These are phyloP conservation scores for Caprella mutica DNA, from an alignment of 2,888 invertebrate genomes.

Conservation along the genomic window DNA sequence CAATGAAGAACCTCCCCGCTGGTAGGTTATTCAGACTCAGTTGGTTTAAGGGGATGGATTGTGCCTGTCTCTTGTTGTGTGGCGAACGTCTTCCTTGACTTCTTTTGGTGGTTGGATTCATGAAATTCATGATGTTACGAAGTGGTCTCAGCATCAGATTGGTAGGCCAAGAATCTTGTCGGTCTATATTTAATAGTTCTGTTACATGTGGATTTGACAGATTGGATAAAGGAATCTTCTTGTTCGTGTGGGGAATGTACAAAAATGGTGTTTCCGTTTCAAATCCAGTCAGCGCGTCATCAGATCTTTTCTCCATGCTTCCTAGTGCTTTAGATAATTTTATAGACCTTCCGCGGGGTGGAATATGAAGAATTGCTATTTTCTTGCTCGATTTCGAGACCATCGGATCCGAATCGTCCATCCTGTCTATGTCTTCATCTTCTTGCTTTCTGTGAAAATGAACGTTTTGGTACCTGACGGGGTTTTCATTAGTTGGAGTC, in stretches of 20 bases:
- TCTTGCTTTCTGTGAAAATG: no score
- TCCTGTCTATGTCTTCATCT: no score
- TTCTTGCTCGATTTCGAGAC: no score
- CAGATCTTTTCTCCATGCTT: no score
- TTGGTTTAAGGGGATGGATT: background rate
- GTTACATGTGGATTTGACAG: constrained; percentile 1
- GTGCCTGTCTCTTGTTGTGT: background rate
- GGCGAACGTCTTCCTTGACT: no score
- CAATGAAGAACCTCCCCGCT: constrained; percentile 8
- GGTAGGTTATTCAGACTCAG: background rate
- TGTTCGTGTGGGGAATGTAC: constrained; percentile 4
- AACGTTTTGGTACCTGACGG: no score
- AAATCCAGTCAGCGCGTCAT: no score
- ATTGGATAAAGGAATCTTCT: background rate
- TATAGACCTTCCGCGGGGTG: no score
- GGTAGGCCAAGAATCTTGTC: background rate
- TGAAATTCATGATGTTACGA: background rate
- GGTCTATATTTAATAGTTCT: background rate
- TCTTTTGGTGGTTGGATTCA: background rate
- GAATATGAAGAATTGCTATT: no score
- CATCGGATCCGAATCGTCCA: no score
- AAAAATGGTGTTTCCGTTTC: background rate
- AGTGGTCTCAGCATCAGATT: background rate
- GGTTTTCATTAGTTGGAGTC: no score
- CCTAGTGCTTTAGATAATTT: no score